Percentiles rank a stretch among this genome's conserved stretches.
These are phyloP conservation scores for Porphyrio hochstetteri DNA, from an alignment of 2,113 vertebrate genomes.

Conservation along the genomic window DNA sequence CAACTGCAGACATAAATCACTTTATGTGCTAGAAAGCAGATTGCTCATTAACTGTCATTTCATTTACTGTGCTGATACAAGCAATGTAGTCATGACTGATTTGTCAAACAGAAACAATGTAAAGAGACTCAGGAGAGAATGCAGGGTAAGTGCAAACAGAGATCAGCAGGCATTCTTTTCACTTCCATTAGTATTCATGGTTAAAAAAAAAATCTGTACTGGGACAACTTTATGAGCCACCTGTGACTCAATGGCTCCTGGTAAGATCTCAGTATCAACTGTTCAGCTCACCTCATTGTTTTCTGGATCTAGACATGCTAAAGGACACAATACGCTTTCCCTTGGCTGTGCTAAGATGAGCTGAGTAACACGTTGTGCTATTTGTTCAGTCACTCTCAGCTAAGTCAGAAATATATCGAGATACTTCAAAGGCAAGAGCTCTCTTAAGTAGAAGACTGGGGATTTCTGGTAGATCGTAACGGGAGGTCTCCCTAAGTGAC, in stretches of 20 bases:
- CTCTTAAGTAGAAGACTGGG: not conserved
- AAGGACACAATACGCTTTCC: not conserved
- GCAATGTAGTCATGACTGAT: not conserved
- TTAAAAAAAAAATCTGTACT: not conserved
- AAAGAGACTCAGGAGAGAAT: not conserved
- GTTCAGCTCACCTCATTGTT: not conserved
- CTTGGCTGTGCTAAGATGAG: not conserved
- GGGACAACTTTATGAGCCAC: not conserved
- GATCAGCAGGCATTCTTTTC: not conserved
- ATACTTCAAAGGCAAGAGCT: not conserved
- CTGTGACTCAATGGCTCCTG: not conserved
- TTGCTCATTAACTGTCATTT: slow-evolving; percentile 40
- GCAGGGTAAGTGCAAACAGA: not conserved
- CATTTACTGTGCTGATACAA: slow-evolving; percentile 23
- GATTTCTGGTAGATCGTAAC: not conserved
- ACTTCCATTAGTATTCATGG: not conserved
- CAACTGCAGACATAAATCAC: slow-evolving; percentile 1
- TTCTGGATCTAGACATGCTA: not conserved
- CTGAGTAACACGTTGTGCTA: not conserved
- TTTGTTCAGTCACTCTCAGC: not conserved
- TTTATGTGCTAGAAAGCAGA: not conserved
- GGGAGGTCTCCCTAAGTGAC: not conserved
- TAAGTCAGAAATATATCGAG: not conserved
- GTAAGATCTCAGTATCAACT: not conserved
- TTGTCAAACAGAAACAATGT: not conserved